Evolutionary conservation across 2,888 invertebrate species (phyloP).

Genomic region (Onchidella celtica): DNA sequence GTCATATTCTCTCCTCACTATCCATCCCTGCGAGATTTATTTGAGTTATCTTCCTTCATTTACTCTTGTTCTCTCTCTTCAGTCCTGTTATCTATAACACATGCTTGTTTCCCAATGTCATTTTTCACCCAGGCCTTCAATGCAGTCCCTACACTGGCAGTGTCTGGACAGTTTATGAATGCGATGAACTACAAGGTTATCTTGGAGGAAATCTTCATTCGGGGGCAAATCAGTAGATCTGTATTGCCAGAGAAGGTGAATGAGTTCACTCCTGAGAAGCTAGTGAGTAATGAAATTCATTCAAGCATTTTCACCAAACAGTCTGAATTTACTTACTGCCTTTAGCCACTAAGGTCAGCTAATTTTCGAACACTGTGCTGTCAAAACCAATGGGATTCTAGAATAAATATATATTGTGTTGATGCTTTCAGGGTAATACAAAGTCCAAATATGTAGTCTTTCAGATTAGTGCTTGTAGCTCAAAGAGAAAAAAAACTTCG

Average conservation of each 20-base stretch:
- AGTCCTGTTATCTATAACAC: no score
- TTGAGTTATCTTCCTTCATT: not conserved
- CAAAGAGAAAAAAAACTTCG: no score
- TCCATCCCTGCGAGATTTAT: not conserved
- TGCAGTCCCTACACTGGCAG: conserved; percentile 75
- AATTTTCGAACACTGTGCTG: no score
- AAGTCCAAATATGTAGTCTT: no score
- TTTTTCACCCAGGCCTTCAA: conserved; percentile 74
- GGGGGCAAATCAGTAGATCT: conserved; percentile 66
- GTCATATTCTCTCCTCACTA: not conserved
- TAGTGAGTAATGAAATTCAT: conserved; percentile 61
- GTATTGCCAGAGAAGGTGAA: conserved; percentile 68
- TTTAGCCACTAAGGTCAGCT: no score
- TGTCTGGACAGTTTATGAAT: conserved; percentile 79
- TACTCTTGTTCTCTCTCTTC: not conserved
- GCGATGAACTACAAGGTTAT: conserved; percentile 74
- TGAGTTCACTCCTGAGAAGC: conserved; percentile 66
- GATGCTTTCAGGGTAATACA: no score
- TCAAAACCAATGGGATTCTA: no score
- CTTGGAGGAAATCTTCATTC: conserved; percentile 78
- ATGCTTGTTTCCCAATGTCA: no score
- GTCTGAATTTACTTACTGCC: no score
- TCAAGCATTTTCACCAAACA: not conserved
- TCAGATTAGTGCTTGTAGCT: no score
- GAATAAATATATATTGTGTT: no score